These are phyloP conservation scores for Gephyroberyx darwinii DNA, from an alignment of 2,797 vertebrate species.

Conservation along the genomic window DNA sequence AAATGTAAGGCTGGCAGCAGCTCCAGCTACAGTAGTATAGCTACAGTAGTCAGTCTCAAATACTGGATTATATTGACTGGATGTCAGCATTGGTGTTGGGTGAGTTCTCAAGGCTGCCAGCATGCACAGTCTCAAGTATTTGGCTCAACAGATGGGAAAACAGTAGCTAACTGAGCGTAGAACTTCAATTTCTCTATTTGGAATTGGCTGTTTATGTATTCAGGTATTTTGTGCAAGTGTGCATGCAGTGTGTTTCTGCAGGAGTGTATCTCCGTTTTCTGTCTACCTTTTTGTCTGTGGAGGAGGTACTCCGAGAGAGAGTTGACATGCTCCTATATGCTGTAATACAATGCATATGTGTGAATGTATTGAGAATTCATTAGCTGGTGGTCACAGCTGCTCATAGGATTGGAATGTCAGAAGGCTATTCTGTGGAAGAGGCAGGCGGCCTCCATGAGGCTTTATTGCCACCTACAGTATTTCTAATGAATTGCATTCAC, in stretches of 20 bases:
- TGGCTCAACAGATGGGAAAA: conserved; percentile 42
- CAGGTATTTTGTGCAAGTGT: neutral
- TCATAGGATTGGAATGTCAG: conserved; percentile 66
- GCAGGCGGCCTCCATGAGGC: conserved; percentile 18
- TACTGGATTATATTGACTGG: conserved; percentile 48
- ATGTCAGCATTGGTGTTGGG: conserved; percentile 24
- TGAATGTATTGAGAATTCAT: conserved; percentile 75
- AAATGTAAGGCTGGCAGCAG: conserved; percentile 43
- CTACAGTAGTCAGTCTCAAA: conserved; percentile 34
- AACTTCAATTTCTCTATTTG: conserved; percentile 1
- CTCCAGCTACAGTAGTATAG: conserved; percentile 15
- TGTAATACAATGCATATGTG: conserved; percentile 57
- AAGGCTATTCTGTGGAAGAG: conserved; percentile 21
- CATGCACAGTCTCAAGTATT: conserved; percentile 33
- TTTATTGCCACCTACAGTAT: conserved; percentile 71
- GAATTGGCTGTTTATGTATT: conserved; percentile 1
- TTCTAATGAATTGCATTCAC: neutral
- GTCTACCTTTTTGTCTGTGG: conserved; percentile 8
- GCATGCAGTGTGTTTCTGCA: conserved; percentile 2
- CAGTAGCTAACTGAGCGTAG: conserved; percentile 35
- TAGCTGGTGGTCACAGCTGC: conserved; percentile 56
- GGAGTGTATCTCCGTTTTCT: neutral
- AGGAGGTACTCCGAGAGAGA: conserved; percentile 31
- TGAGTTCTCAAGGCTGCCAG: conserved; percentile 31
- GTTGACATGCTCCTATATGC: conserved; percentile 49